Conservation (phyloP, 2,113 vertebrate species). For the Elgaria multicarinata region DNA sequence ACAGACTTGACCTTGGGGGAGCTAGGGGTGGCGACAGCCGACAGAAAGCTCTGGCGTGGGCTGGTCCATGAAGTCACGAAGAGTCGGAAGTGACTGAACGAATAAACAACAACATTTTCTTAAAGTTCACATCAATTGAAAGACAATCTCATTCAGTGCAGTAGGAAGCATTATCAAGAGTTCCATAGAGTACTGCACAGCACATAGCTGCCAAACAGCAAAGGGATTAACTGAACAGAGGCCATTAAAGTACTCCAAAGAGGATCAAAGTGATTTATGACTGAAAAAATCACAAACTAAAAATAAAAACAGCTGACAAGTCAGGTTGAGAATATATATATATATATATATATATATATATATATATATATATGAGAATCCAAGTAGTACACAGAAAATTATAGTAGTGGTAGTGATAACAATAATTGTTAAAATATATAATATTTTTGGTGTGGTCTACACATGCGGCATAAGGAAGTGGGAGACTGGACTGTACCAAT, state of each 20-base stretch:
- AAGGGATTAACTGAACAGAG: constrained; percentile 61
- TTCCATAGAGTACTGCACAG: neutral
- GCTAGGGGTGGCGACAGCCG: no score
- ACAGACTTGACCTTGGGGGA: no score
- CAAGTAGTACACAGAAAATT: neutral
- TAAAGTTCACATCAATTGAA: constrained; percentile 12
- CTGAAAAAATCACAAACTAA: constrained; percentile 58
- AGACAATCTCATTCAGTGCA: neutral
- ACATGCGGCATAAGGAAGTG: neutral
- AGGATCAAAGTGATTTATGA: constrained; percentile 68
- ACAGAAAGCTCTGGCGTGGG: no score
- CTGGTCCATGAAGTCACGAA: no score
- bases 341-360: no score
- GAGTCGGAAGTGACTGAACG: no score
- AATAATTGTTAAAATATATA: neutral
- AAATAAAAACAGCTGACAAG: constrained; percentile 56
- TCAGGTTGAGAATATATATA: neutral
- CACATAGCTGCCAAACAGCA: constrained; percentile 35
- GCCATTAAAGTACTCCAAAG: constrained; percentile 69
- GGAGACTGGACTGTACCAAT: neutral
- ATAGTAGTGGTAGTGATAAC: neutral
- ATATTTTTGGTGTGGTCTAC: neutral
- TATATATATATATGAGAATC: constrained; percentile 1
- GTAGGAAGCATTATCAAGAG: constrained; percentile 8
- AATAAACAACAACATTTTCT: no score